Evolutionary conservation across 2,797 vertebrate species (phyloP), one percentile per base, ranked within the genome.

Genomic region (Natrix natrix): DNA sequence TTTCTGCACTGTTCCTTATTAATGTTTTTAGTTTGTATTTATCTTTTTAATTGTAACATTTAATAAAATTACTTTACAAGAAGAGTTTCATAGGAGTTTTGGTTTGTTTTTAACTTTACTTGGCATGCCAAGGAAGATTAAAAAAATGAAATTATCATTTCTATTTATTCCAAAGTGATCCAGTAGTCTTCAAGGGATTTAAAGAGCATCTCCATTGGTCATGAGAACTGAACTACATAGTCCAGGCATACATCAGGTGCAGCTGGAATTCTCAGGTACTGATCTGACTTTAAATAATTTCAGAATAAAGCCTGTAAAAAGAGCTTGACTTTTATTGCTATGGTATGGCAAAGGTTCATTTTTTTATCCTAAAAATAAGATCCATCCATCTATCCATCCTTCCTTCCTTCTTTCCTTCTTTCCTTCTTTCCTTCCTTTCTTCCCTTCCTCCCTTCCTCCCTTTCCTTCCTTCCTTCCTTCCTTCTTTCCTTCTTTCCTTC

Each of bases 311-410:
- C 55, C 54, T 90, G 32, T 3, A 2, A n/a, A 92, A 74, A 54
- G 83, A 56, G 91, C 94, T 93, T 0, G 43, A 92, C 94, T 96
- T 96, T 96, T 95, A 28, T 60, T 92, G 32, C 20, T 83, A 12
- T 43, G 20, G 4, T 4, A 26, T 95, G 93, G 94, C 95, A 96
- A 94, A 93, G 94, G 90, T 90, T 78, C 37, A 48, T 12, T 63
- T 63, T 74, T 83, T 91, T 95, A 96, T 96, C 96, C 95, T 89
- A 94, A 93, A 94, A 93, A 94, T 83, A 83, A 48, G 16, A 5
- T 86, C 92, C 63, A 90, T 91, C 95, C 90, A 96, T 96, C 37
- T 89, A 52, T 88, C 10, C 17, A 24, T 55, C 90, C 90, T 55
- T 12, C 92, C 63, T 90, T 90, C 95, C 90, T 96, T 96, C 37